Evolutionary conservation across 2,113 vertebrate genomes (phyloP), one percentile per base, ranked within the genome.

Genomic region (Deroptyus accipitrinus): DNA sequence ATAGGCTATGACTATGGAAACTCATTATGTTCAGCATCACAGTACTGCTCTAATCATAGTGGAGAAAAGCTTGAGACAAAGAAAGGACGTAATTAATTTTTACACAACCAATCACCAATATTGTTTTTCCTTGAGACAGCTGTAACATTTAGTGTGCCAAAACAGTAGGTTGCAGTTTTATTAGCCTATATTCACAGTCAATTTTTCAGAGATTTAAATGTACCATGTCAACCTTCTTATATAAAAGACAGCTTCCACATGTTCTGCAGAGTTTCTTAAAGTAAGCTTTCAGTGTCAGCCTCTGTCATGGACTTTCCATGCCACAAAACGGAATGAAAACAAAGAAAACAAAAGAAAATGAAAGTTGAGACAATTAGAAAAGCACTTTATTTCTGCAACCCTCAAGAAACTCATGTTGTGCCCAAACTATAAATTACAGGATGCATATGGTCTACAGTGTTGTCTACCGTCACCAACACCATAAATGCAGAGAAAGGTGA

Each of bases 201-300:
- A n/a, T 83, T 97, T 88, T 89, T 83, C 88, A 78, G 66, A 63
- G 92, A 88, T 91, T 93, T 86, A 92, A 86, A 90, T 37, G 84
- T 70, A 74, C 39, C 67, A 24, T 54, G 69, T 91, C 94, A 96
- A 95, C 94, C 76, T 70, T 82, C 90, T 88, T 41, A 86, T 30
- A 80, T 24, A 86, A 92, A 94, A 90, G 46, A 73, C 54, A 72
- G 78, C 86, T 77, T 63, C 81, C 3, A 6, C 28, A 24, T 39
- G 15, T 57, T 94, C 76, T 72, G 41, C 80, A 27, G 68, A 31
- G 49, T 62, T 86, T 51, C 72, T 88, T 88, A 74, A 92, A 95
- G 76, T 91, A 76, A 46, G n/a, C 55, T 92, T 83, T 35, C 57
- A 76, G 83, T 85, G 86, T 84, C 75, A 90, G 72, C 67, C 78